A percentile compares a stretch with the other conserved stretches of the same genome.
These are phyloP conservation scores for Burhinus bistriatus DNA, from an alignment of 2,113 vertebrate species.

Conservation along the genomic window DNA sequence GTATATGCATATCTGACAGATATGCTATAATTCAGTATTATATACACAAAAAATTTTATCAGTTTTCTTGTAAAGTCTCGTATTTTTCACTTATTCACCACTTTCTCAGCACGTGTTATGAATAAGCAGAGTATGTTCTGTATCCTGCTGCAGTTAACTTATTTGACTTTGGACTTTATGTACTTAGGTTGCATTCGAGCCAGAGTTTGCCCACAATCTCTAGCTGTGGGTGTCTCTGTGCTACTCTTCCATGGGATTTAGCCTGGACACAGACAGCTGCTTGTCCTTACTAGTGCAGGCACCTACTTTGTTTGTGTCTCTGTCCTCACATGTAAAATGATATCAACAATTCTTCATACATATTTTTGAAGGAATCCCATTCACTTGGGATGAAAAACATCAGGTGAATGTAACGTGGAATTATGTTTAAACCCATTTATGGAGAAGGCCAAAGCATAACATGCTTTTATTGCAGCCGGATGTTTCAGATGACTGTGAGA, in stretches of 20 bases:
- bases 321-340: neutral
- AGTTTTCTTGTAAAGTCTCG: neutral
- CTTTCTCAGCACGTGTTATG: neutral
- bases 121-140: neutral
- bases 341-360: neutral
- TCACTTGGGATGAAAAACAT: neutral
- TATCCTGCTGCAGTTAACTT: neutral
- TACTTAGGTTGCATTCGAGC: neutral
- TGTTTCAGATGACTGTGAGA: neutral
- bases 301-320: neutral
- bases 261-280: neutral
- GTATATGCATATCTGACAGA: neutral
- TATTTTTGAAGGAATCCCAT: neutral
- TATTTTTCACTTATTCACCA: neutral
- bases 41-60: neutral
- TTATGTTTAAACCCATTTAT: neutral
- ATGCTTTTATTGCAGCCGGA: neutral
- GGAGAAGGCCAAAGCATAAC: neutral
- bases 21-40: neutral
- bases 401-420: neutral
- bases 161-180: neutral
- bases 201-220: neutral
- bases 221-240: neutral
- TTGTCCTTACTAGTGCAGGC: neutral
- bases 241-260: neutral